Evolutionary conservation across 1,140 invertebrate genomes (phyloP).

Genomic region (Diuraphis noxia): DNA sequence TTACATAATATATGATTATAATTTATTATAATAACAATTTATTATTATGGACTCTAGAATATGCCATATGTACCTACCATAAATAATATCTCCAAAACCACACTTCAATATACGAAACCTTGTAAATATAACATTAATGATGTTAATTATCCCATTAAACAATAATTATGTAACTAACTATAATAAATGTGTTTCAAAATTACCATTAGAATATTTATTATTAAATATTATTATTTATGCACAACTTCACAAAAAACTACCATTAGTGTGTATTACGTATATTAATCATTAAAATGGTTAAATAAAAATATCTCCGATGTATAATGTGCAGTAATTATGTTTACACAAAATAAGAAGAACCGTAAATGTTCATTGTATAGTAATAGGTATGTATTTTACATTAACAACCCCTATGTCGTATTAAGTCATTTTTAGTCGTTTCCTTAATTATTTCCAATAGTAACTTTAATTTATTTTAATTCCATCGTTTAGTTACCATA

Average conservation of each 20-base stretch:
- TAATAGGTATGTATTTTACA: neutral
- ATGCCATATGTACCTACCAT: neutral
- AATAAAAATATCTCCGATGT: neutral
- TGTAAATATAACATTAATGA: neutral
- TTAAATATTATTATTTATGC: conserved; percentile 2
- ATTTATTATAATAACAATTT: neutral
- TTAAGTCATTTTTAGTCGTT: neutral
- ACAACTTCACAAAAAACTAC: neutral
- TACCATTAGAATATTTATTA: neutral
- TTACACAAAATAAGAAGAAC: neutral
- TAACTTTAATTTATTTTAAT: neutral
- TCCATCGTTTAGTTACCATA: neutral
- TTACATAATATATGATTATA: too few species aligned
- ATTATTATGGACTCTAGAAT: neutral
- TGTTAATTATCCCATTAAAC: neutral
- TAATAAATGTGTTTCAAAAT: neutral
- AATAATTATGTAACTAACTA: neutral
- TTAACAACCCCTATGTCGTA: neutral
- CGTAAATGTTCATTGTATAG: neutral
- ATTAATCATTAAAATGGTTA: neutral
- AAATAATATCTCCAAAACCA: neutral
- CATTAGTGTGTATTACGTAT: neutral
- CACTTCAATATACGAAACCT: neutral
- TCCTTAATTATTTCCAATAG: neutral
- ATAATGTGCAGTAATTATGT: neutral